Evolutionary conservation across 2,797 vertebrate species (phyloP), one percentile per base, ranked within the genome.

Genomic region (Micropoecilia bifurca): DNA sequence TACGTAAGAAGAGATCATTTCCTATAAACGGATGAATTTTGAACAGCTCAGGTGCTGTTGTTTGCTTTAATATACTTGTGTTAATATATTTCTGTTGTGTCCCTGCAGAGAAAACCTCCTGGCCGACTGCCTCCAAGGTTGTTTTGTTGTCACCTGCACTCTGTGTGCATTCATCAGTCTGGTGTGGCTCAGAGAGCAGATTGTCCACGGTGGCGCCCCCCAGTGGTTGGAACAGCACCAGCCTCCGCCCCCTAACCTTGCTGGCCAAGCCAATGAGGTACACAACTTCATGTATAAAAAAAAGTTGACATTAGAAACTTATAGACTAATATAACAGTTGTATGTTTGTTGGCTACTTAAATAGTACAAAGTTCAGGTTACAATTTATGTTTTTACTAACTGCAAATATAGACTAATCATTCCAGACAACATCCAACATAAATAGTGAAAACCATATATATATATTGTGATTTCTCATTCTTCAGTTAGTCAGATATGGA

Each of bases 91-190:
- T 28, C 22, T 85, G 1, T 77, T 82, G 28, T 76, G 33, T 36
- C 69, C 36, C 76, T 76, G 36, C 91, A 99, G 98, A 93, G 99
- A 99, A 86, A 99, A 99, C 95, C 95, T 99, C 90, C 93, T 99
- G 90, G 98, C 98, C 5, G 99, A 99, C 92, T 99, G 98, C 94
- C 95, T 99, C 88, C 99, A 99, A 93, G 99, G 99, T 80, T 99
- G 98, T 90, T 99, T 99, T 75, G 99, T 99, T 89, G 99, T 99
- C 72, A 99, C 98, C 0, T 99, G 99, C 94, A 99, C 98, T 0
- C 95, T 99, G 55, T 99, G 99, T 83, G 99, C 99, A 0, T 99
- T 99, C 87, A 99, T 99, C 91, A 99, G 99, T 91, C 96, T 99
- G 81, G 99, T 99, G 69, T 99, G 99, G 99, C 94, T 99, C 83